These are phyloP conservation scores for Diogma glabrata DNA, from an alignment of 2,888 invertebrate genomes.

Conservation along the genomic window DNA sequence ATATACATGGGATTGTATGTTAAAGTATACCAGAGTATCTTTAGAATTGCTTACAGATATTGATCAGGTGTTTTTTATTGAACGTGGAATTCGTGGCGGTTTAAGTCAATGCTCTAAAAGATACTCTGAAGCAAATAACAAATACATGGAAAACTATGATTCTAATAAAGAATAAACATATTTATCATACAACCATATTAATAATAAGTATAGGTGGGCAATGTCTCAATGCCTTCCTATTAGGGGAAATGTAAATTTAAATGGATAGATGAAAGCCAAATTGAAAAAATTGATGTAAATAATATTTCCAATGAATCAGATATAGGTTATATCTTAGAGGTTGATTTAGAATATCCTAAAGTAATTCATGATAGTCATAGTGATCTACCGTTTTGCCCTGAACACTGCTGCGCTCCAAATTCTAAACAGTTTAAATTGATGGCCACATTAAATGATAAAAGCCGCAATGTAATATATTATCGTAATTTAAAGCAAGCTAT, in stretches of 20 bases:
- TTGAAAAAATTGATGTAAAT: not conserved
- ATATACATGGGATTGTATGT: not conserved
- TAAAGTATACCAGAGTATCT: not conserved
- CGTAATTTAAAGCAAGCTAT: slow-evolving; percentile 23
- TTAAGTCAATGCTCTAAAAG: slow-evolving; percentile 7
- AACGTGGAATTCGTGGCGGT: slow-evolving; percentile 8
- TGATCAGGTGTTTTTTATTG: not conserved
- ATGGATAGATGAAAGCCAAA: not conserved
- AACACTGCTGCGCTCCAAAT: slow-evolving; percentile 19
- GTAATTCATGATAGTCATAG: slow-evolving; percentile 24
- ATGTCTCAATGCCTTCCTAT: too few relatives aligned
- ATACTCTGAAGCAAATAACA: slow-evolving; percentile 10
- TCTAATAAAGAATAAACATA: slow-evolving; percentile 17
- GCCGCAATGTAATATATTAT: slow-evolving; percentile 27
- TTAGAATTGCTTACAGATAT: not conserved
- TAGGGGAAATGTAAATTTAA: not conserved
- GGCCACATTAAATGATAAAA: slow-evolving; percentile 20
- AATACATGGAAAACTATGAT: slow-evolving; percentile 7
- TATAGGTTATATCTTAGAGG: slow-evolving; percentile 26
- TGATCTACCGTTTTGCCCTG: slow-evolving; percentile 26
- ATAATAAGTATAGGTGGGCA: too few relatives aligned
- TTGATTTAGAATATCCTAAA: slow-evolving; percentile 22
- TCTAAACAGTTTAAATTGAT: slow-evolving; percentile 20
- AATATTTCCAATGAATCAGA: slow-evolving; percentile 30
- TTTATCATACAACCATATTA: too few relatives aligned